A percentile compares a stretch with the other conserved stretches of the same genome.
phyloP scores from a whole-genome alignment of 2,113 vertebrate species.

The Phocoena sinus region DNA sequence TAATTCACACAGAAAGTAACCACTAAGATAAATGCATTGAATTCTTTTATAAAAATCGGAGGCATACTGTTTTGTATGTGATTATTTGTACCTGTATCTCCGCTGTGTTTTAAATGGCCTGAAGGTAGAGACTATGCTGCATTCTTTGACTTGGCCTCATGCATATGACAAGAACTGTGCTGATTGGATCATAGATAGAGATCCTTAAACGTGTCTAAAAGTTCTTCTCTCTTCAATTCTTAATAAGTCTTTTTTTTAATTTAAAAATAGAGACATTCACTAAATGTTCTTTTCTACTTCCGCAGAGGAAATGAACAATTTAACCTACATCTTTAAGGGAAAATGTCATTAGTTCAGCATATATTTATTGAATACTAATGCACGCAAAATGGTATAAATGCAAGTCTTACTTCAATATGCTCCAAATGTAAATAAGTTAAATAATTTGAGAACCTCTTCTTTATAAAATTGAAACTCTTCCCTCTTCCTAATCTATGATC shows the following conservation, averaged over 20 bases:
- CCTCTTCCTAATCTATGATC: neutral
- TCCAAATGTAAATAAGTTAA: neutral
- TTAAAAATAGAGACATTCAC: neutral
- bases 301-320: neutral
- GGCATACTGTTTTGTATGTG: neutral
- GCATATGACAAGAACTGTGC: neutral
- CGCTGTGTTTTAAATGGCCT: neutral
- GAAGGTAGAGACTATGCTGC: neutral
- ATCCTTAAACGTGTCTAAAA: neutral
- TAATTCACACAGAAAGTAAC: neutral
- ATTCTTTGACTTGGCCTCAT: neutral
- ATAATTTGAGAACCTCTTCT: neutral
- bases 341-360: neutral
- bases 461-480: neutral
- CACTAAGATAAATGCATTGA: neutral
- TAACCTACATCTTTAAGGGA: neutral
- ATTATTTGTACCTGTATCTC: neutral
- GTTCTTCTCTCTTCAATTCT: neutral
- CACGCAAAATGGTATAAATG: too few relatives aligned
- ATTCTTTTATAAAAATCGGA: neutral
- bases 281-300: neutral
- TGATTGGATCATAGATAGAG: neutral
- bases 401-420: neutral
- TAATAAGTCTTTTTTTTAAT: neutral
- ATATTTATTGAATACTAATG: neutral